Base-by-base conservation (phyloP, 2,888 invertebrate species). In the Sturmia bella region DNA sequence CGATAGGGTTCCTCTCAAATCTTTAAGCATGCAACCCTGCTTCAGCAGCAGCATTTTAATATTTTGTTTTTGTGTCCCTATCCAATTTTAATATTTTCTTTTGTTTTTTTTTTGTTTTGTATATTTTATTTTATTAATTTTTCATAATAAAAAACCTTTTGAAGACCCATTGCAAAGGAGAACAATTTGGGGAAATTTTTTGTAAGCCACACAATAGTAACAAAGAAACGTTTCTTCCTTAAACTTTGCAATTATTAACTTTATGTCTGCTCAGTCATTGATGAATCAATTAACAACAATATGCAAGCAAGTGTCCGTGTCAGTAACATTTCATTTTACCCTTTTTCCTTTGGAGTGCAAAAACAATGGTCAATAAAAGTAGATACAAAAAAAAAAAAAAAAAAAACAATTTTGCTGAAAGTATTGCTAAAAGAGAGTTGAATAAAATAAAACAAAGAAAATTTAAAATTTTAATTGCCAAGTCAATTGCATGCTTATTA, bases 391-490 rank as follows among this genome's bases (percentile, higher is more conserved):
- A 27, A 37, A 2, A 45, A 56, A n/a, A 2, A 21, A 39, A 1
- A 41, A 12, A n/a, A 15, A 32, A 11, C 32, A 24, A 11, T 50
- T 15, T 21, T 57, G 21, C 6, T 21, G 13, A 5, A 57, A 3
- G 6, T 12, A 17, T 48, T 32, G 48, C 3, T 37, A n/a, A 52
- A 15, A n/a, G 37, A 52, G 1, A 13, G 9, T 4, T 27, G 12
- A 11, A 37, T 7, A 45, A 41, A 52, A 48, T 24, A 57, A 37
- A 52, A 66, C 9, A 52, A 52, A 66, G 50, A 66, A 66, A 80
- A 77, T 77, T 83, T 69, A 37, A 74, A 77, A 74, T 80, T 77
- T 83, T 83, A 83, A 83, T 83, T 83, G 83, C 80, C 74, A 75
- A 75, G 74, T 83, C 77, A 80, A 75, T 78, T 63, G 77, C 63